Evolutionary conservation across 1,140 invertebrate genomes (phyloP), one percentile per base, ranked within the genome.

Genomic region (Drosophila ficusphila): DNA sequence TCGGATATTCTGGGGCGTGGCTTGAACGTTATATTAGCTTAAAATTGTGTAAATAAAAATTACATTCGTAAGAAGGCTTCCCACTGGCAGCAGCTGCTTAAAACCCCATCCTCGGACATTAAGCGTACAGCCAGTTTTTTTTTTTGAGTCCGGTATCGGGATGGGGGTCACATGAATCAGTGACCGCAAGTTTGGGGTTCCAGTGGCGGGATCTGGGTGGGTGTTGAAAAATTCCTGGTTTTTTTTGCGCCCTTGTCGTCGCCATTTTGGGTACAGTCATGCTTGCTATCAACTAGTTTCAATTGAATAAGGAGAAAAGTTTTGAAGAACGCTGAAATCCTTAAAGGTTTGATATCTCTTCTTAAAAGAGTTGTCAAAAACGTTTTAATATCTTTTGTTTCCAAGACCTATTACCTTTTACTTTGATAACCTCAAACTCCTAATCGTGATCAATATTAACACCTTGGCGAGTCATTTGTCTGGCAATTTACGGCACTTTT

Each of bases 1-100:
- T 76, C 29, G 56, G 39, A 44, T 56, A 57, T 60, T 29, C 82
- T 85, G 82, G 81, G 61, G 81, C 72, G 81, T 79, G 81, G 81
- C 82, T 85, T 62, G 62, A 86, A 81, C 81, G 83, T 88, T 68
- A 82, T 88, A 88, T 88, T 88, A 88, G 82, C 82, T 88, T 88
- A 88, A 88, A 88, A 88, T 88, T 88, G 82, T 88, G 82, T 88
- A 88, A 88, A 88, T 88, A 88, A 88, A 88, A 88, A 88, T 88
- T 88, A 88, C 82, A 88, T 88, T 88, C 82, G 74, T 88, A 88
- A 88, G 82, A 85, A 85, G 81, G 81, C n/a, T 83, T 62, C 65
- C 44, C 27, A 44, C 39, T 4, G 51, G 47, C 75, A 39, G 62
- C 56, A 81, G 76, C 72, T 86, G 81, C 81, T 58, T 44, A 25